These are phyloP conservation scores for Heterochromis multidens DNA, from an alignment of 2,113 vertebrate species.

Conservation along the genomic window DNA sequence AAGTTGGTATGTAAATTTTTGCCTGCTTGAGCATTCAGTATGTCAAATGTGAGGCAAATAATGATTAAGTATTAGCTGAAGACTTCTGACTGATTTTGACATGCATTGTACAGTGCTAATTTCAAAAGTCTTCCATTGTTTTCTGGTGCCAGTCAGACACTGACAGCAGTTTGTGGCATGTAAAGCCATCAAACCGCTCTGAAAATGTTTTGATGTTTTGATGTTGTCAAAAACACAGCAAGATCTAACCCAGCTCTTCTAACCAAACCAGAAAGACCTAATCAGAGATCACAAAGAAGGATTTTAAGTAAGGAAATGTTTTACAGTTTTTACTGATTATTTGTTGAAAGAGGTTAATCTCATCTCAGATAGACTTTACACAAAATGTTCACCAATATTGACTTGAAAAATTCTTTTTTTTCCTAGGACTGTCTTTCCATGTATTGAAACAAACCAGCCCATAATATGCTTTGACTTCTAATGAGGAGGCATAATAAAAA, in stretches of 20 bases:
- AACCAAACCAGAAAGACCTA: neutral
- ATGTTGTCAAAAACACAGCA: neutral
- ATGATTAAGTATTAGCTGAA: conserved; percentile 16
- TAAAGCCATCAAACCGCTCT: conserved; percentile 18
- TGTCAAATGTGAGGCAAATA: conserved; percentile 12
- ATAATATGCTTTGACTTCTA: neutral
- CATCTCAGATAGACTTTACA: neutral
- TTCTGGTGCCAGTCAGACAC: conserved; percentile 13
- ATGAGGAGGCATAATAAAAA: neutral
- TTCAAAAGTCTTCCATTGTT: conserved; percentile 30
- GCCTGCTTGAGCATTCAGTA: neutral
- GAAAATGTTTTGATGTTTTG: neutral
- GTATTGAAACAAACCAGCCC: neutral
- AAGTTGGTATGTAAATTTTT: neutral
- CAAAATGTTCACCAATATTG: neutral
- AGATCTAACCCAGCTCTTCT: neutral
- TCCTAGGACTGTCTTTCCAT: neutral
- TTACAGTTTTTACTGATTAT: neutral
- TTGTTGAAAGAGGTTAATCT: neutral
- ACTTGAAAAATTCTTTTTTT: neutral
- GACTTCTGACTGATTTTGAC: conserved; percentile 16
- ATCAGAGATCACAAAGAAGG: neutral
- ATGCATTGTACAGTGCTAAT: neutral
- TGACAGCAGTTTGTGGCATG: conserved; percentile 29
- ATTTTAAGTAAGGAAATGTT: neutral